These are phyloP conservation scores for Muraenolepis orangiensis DNA, from an alignment of 2,797 vertebrate species.

Conservation along the genomic window DNA sequence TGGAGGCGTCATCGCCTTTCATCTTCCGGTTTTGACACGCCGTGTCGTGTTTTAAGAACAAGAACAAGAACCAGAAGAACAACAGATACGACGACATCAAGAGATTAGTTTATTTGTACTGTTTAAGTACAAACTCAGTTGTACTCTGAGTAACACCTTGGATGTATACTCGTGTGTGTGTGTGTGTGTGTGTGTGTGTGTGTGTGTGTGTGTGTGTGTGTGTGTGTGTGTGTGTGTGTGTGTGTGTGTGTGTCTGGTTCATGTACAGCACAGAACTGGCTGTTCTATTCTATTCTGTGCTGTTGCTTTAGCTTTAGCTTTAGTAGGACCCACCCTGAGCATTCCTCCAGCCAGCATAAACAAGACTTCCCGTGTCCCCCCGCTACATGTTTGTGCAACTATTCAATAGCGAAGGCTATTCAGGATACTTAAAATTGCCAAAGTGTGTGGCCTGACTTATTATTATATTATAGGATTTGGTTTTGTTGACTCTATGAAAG, in stretches of 20 bases:
- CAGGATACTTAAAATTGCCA: background rate
- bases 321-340: background rate
- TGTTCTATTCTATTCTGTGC: background rate
- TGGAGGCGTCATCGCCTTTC: background rate
- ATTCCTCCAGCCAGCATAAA: background rate
- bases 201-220: background rate
- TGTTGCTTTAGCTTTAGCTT: background rate
- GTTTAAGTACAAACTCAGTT: background rate
- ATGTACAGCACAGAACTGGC: too few relatives aligned
- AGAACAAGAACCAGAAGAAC: too few relatives aligned
- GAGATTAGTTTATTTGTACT: background rate
- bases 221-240: background rate
- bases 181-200: background rate
- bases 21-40: background rate
- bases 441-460: background rate
- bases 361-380: background rate
- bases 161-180: background rate
- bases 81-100: too few relatives aligned
- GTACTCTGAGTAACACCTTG: background rate
- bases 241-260: background rate
- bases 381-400: background rate
- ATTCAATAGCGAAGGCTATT: background rate
- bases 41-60: background rate
- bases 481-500: background rate
- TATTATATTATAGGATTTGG: background rate